These are phyloP conservation scores for Dicyrtoma fusca DNA, from an alignment of 2,888 invertebrate genomes.

Conservation along the genomic window DNA sequence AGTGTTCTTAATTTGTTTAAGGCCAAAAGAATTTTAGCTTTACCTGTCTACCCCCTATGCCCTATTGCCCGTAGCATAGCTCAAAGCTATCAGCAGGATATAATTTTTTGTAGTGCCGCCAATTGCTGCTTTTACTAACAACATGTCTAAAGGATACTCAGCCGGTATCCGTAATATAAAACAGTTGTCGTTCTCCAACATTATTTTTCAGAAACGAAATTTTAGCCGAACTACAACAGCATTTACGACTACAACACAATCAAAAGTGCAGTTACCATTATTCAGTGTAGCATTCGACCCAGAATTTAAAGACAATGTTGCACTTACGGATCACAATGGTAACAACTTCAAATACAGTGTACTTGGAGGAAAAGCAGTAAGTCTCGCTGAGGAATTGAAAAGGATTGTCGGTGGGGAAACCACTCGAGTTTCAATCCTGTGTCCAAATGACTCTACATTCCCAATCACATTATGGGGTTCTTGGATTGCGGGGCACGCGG, in stretches of 20 bases:
- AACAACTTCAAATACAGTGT: conserved; percentile 48
- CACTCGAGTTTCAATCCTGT: conserved; percentile 71
- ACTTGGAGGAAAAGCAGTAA: conserved; percentile 44
- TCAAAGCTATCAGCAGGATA: no score
- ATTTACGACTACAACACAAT: not conserved
- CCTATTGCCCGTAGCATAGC: no score
- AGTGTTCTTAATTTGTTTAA: no score
- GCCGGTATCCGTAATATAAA: no score
- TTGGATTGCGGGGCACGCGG: conserved; percentile 80
- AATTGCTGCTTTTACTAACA: no score
- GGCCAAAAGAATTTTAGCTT: no score
- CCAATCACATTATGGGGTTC: conserved; percentile 82
- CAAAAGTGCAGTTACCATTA: conserved; percentile 41
- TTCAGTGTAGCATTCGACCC: conserved; percentile 45
- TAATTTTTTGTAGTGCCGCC: no score
- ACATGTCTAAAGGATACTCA: no score
- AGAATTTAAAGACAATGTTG: conserved; percentile 45
- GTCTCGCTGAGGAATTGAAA: conserved; percentile 49
- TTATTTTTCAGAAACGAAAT: no score
- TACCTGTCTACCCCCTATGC: no score
- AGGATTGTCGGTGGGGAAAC: conserved; percentile 44
- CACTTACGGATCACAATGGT: conserved; percentile 51
- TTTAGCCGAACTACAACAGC: no score
- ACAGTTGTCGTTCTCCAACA: no score
- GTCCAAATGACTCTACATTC: conserved; percentile 78